Conservation (phyloP, 2,888 invertebrate genomes). For the Coleophora flavipennella region DNA sequence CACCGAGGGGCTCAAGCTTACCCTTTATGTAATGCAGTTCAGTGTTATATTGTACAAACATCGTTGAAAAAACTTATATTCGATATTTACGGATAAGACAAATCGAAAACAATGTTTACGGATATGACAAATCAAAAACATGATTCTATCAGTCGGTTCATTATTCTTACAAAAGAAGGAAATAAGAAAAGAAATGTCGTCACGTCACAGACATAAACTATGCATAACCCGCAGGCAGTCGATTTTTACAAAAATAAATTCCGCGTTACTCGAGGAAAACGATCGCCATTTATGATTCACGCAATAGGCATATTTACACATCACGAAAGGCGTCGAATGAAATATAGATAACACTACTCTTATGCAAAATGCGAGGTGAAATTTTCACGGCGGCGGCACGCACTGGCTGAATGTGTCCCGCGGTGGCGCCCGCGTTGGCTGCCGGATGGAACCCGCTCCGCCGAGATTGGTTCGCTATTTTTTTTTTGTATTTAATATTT, state of each 20-base stretch:
- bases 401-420: constrained; percentile 48
- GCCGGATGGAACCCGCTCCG: constrained; percentile 52
- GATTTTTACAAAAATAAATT: constrained; percentile 32
- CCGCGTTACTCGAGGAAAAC: constrained; percentile 46
- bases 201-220: constrained; percentile 25
- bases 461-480: constrained; percentile 61
- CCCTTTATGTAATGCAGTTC: too few relatives aligned
- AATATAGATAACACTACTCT: constrained; percentile 56
- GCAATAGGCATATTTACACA: constrained; percentile 50
- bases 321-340: constrained; percentile 45
- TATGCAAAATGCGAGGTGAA: constrained; percentile 57
- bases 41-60: too few relatives aligned
- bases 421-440: constrained; percentile 29
- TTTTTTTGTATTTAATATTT: constrained; percentile 64
- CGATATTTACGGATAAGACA: too few relatives aligned
- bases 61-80: too few relatives aligned
- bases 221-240: constrained; percentile 26
- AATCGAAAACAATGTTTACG: too few relatives aligned
- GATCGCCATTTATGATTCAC: constrained; percentile 61
- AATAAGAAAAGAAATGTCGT: constrained; percentile 21
- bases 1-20: too few relatives aligned
- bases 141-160: too few relatives aligned
- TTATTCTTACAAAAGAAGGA: neutral
- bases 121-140: too few relatives aligned
- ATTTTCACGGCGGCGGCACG: constrained; percentile 50